Percentiles rank a stretch among this genome's conserved stretches.
These are phyloP conservation scores for Apostichopus leukothele DNA, from an alignment of 53 echinoderm and acorn worm genomes.

Conservation along the genomic window DNA sequence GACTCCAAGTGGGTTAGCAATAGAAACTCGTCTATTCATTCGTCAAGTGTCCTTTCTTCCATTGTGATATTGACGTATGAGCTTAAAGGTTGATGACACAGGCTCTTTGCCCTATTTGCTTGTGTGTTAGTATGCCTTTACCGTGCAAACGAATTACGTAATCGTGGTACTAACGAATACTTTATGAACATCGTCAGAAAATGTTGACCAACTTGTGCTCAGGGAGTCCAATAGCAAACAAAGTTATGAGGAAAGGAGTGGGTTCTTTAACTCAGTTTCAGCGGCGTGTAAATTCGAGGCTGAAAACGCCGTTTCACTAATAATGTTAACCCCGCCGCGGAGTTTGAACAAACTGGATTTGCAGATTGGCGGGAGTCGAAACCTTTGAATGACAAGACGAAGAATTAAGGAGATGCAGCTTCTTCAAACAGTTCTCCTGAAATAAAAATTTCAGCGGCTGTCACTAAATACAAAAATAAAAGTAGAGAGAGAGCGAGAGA, in stretches of 20 bases:
- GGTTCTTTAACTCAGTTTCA: constrained; percentile 29
- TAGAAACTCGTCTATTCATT: constrained; percentile 13
- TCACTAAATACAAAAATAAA: too few relatives aligned
- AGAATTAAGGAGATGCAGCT: too few relatives aligned
- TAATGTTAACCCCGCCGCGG: neutral
- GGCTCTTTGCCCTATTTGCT: constrained; percentile 29
- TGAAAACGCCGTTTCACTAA: neutral
- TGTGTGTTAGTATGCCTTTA: constrained; percentile 32
- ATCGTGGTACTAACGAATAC: neutral
- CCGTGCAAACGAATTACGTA: constrained; percentile 38
- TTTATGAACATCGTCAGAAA: constrained; percentile 3
- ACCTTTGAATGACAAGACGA: too few relatives aligned
- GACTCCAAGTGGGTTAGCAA: neutral
- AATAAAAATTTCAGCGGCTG: too few relatives aligned
- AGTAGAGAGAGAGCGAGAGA: too few relatives aligned
- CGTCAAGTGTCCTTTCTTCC: constrained; percentile 33
- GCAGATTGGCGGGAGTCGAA: too few relatives aligned
- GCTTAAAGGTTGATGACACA: constrained; percentile 41
- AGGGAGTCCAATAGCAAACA: constrained; percentile 25
- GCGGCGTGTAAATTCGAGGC: neutral
- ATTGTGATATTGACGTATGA: constrained; percentile 33
- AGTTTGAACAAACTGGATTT: neutral
- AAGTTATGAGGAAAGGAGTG: neutral
- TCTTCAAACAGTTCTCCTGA: too few relatives aligned
- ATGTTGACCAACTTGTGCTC: constrained; percentile 5